These are phyloP conservation scores for Acipenser transmontanus DNA, from an alignment of 2,797 vertebrate genomes.

Conservation along the genomic window DNA sequence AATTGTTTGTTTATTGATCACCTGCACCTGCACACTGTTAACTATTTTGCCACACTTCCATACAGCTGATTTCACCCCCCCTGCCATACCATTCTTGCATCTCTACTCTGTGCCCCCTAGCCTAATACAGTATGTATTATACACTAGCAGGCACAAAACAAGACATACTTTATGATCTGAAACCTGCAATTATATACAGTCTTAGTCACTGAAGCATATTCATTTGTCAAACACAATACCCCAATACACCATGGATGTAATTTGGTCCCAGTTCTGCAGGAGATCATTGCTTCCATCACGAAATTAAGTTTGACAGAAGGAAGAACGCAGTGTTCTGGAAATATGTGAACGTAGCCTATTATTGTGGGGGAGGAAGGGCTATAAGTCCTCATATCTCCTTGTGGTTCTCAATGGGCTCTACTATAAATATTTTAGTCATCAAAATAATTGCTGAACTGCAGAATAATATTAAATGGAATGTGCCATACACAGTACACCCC, in stretches of 20 bases:
- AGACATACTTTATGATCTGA: neutral
- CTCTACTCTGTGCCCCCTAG: no score
- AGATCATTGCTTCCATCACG: conserved; percentile 40
- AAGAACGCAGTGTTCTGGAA: conserved; percentile 53
- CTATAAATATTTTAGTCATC: neutral
- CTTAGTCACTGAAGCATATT: neutral
- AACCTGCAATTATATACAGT: neutral
- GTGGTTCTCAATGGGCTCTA: neutral
- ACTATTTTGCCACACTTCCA: no score
- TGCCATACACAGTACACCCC: no score
- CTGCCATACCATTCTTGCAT: no score
- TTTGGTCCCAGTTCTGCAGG: conserved; percentile 48
- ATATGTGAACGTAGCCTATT: conserved; percentile 2
- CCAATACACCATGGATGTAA: conserved; percentile 46
- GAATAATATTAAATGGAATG: no score
- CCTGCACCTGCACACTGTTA: no score
- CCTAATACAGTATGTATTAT: no score
- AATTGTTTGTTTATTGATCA: no score
- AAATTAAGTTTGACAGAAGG: conserved; percentile 57
- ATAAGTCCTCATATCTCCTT: neutral
- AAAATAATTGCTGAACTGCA: no score
- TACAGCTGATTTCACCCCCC: no score
- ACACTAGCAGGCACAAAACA: conserved; percentile 16
- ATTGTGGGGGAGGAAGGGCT: neutral
- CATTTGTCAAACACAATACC: conserved; percentile 49